phyloP scores from a whole-genome alignment of 2,797 vertebrate species.

The Sphenopsis melanotis region DNA sequence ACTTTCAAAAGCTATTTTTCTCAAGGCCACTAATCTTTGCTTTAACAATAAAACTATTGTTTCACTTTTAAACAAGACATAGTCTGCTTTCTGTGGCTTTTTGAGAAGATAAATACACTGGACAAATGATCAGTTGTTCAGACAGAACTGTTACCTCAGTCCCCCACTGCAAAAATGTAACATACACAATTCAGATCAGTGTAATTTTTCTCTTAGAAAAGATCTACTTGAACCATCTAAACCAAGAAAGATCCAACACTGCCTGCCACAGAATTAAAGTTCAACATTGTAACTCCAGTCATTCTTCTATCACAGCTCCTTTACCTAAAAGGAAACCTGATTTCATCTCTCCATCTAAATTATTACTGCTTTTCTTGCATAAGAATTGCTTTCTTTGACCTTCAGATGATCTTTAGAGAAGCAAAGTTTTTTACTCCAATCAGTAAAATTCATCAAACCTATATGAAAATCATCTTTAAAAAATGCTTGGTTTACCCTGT shows the following conservation, averaged over 20 bases:
- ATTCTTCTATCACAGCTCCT: background rate
- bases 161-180: background rate
- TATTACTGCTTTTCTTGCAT: background rate
- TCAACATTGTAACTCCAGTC: background rate
- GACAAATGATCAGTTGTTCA: background rate
- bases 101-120: background rate
- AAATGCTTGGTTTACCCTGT: background rate
- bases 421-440: background rate
- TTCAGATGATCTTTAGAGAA: background rate
- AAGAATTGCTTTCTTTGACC: background rate
- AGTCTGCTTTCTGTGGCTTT: background rate
- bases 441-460: background rate
- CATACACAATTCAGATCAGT: background rate
- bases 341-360: background rate
- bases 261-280: background rate
- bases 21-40: background rate
- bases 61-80: background rate
- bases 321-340: background rate
- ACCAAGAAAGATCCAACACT: background rate
- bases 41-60: constrained; percentile 11
- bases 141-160: background rate
- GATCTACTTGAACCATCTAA: background rate
- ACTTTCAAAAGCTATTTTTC: background rate
- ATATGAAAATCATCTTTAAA: background rate
- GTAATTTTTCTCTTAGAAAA: background rate